Base-by-base conservation (phyloP, 2,797 vertebrate genomes). In the Lagocephalus sceleratus region DNA sequence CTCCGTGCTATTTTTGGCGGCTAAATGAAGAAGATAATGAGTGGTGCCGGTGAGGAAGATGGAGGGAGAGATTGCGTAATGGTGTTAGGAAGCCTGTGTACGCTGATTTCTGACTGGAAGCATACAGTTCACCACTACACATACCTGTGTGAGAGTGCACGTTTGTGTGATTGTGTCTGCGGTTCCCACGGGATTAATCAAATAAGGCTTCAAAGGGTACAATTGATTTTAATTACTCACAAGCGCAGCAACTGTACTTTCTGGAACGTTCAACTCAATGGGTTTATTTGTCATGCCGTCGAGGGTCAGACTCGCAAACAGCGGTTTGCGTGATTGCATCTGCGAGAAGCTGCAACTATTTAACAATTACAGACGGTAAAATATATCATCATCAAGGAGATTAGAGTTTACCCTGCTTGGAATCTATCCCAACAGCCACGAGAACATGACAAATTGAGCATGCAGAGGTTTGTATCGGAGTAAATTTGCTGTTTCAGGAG, bases 21-120 rank as follows among this genome's bases (percentile, higher is more conserved):
- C 65, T 79, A 80, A 87, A 88, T 81, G 60, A 55, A 69, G 78
- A 67, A 38, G 69, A 71, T 78, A 81, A 85, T 86, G 74, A 76
- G 71, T 74, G 60, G 15, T 67, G 68, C 74, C 73, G 65, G 59
- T 1, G 7, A 64, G 50, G 54, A 76, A 62, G 55, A 68, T 38
- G 39, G 63, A 66, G 59, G 43, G 54, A 63, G 40, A 64, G 62
- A 62, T 84, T 85, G 60, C 75, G 54, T 84, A 83, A 84, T 60
- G 40, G 11, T 53, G 66, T 64, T 49, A 25, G 17, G 21, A 63
- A 35, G 63, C 60, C 6, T n/a, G 45, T 67, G 57, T 54, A 57
- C 38, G 47, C 23, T 40, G 50, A 51, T 63, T 41, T 58, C 60
- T 42, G 40, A 68, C 47, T 54, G 26, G 23, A 44, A 54, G 54